Evolutionary conservation across 2,113 vertebrate genomes (phyloP), one percentile per base, ranked within the genome.

Genomic region (Malaclemys terrapin): DNA sequence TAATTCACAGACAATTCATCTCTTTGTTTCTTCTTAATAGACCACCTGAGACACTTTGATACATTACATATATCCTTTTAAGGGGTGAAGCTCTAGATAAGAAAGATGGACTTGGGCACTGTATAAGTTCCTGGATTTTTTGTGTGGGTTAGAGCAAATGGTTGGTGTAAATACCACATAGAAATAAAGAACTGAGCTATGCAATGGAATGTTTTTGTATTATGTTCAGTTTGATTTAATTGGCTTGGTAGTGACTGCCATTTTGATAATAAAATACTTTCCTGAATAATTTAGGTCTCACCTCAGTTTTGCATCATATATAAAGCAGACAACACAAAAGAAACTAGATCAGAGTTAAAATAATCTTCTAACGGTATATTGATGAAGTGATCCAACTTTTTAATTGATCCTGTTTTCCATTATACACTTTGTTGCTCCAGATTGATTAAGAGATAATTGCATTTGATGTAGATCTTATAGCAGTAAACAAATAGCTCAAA

Each of bases 371-470:
- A 29, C 85, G n/a, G 65, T 88, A 11, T 88, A 93, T 87, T 89
- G 96, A 96, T 94, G 35, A 96, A 90, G 78, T 89, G 87, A 92
- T 95, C 80, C 69, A 93, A 94, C 45, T 93, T 96, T 50, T 53
- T 96, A 96, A 97, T 90, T 93, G 96, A 96, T 95, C 42, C 57
- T 87, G 90, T 57, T 92, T 84, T 72, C 80, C 84, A 91, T 96
- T 90, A 94, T 47, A 91, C 20, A 88, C 59, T 92, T 96, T 69
- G 81, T 69, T 1, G 0, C 85, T 96, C 72, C 79, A 91, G 93
- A 97, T 42, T 93, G 94, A 97, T 95, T 88, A 96, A 96, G 47
- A 80, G 86, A 95, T 96, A 95, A 96, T 84, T 91, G 38, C 65
- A 93, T 92, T 91, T 96, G 87, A 94, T 85, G 57, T 72, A 87